These are phyloP conservation scores for Bos indicus DNA, from an alignment of 2,113 vertebrate species.

Conservation along the genomic window DNA sequence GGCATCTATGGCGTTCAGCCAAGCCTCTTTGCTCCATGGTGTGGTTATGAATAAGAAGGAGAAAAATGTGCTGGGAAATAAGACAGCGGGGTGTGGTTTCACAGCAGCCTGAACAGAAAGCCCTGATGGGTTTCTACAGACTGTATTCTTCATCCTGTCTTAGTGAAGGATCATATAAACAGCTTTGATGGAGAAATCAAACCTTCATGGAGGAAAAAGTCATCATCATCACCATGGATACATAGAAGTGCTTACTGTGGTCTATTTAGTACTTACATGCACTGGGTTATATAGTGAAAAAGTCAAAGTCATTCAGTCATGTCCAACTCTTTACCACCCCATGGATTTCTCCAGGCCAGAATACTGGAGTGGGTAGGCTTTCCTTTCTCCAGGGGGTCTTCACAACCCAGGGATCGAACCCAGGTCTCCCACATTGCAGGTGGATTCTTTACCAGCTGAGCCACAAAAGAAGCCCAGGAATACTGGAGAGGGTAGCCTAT, in stretches of 20 bases:
- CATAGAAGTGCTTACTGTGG: accelerated
- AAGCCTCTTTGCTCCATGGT: background rate
- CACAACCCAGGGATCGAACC: background rate
- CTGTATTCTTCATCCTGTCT: background rate
- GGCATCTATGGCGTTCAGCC: background rate
- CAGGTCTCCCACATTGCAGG: background rate
- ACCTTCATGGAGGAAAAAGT: background rate
- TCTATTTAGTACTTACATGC: background rate
- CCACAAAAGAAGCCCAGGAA: no score
- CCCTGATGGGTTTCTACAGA: no score
- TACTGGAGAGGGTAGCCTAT: no score
- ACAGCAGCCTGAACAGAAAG: no score
- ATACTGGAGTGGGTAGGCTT: background rate
- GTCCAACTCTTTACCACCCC: background rate
- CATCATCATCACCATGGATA: accelerated
- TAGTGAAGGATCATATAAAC: background rate
- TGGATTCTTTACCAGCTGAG: background rate
- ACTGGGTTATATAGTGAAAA: background rate
- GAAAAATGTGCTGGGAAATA: background rate
- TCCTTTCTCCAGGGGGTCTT: background rate
- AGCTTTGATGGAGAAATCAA: background rate
- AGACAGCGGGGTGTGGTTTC: background rate
- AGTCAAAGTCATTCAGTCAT: background rate
- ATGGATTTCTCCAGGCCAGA: background rate
- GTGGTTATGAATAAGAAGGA: background rate